These are phyloP conservation scores for Ciona savignyi DNA, from an alignment of 23 tunicate species.

Conservation along the genomic window DNA sequence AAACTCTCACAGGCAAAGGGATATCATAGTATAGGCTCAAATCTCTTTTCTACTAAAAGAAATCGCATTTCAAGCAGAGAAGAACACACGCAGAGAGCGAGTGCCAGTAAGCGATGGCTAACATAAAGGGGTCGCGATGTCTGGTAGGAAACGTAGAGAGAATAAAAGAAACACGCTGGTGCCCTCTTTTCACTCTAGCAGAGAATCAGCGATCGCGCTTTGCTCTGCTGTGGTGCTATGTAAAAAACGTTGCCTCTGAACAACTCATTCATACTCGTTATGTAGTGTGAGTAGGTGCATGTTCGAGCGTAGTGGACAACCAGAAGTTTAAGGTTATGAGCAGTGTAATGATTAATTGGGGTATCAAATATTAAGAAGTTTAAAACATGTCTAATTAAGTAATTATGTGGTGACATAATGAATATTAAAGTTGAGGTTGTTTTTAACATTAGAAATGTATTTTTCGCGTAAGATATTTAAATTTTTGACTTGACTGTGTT, in stretches of 20 bases:
- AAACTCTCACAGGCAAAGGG: neutral
- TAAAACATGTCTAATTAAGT: no score
- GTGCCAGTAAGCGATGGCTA: neutral
- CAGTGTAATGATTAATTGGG: no score
- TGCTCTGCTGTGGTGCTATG: neutral
- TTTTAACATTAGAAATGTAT: no score
- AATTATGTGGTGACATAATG: no score
- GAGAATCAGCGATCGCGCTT: neutral
- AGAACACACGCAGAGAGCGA: neutral
- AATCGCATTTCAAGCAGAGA: neutral
- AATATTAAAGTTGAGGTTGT: no score
- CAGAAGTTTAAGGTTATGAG: no score
- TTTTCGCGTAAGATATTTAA: no score
- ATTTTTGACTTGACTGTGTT: no score
- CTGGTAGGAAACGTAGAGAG: neutral
- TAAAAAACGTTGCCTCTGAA: neutral
- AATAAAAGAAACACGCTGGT: neutral
- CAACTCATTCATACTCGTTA: neutral
- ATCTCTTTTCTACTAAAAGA: neutral
- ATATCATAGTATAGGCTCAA: neutral
- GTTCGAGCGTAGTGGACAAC: no score
- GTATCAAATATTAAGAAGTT: no score
- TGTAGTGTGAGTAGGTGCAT: neutral
- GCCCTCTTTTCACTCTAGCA: neutral
- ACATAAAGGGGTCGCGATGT: constrained; percentile 1